Evolutionary conservation across 2,113 vertebrate species (phyloP).

Genomic region (Nibea albiflora): DNA sequence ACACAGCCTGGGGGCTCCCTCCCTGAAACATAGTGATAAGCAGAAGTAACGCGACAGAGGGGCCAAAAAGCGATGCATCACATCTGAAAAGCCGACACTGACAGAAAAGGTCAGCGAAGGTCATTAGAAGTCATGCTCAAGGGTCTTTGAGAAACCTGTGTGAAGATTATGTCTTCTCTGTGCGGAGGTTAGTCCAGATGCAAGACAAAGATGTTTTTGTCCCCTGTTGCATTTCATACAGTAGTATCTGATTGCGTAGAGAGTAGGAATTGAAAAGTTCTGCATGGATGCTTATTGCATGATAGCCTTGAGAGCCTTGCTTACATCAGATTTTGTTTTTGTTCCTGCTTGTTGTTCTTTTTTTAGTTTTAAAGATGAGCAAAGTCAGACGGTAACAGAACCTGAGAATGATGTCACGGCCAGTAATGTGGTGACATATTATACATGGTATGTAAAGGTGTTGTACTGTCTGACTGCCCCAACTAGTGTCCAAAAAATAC

Average conservation of each 20-base stretch:
- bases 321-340: constrained; percentile 31
- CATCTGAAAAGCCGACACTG: constrained; percentile 24
- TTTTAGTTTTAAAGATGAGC: constrained; percentile 31
- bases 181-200: constrained; percentile 25
- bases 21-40: constrained; percentile 42
- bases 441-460: constrained; percentile 26
- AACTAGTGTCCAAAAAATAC: constrained; percentile 56
- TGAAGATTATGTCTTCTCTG: constrained; percentile 15
- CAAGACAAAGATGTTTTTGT: constrained; percentile 24
- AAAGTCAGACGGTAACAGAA: background rate
- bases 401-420: background rate
- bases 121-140: constrained; percentile 20
- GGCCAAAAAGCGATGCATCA: constrained; percentile 21
- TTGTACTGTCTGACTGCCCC: constrained; percentile 34
- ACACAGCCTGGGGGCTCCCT: constrained; percentile 47
- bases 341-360: constrained; percentile 27
- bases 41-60: constrained; percentile 14
- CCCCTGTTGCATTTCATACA: constrained; percentile 33
- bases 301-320: constrained; percentile 52
- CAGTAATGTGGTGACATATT: constrained; percentile 15
- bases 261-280: constrained; percentile 53
- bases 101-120: constrained; percentile 4
- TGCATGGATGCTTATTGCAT: constrained; percentile 81
- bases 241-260: constrained; percentile 47
- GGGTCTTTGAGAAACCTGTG: constrained; percentile 16